phyloP scores from a whole-genome alignment of 2,888 invertebrate species.

The Carpatolechia fugitivella region DNA sequence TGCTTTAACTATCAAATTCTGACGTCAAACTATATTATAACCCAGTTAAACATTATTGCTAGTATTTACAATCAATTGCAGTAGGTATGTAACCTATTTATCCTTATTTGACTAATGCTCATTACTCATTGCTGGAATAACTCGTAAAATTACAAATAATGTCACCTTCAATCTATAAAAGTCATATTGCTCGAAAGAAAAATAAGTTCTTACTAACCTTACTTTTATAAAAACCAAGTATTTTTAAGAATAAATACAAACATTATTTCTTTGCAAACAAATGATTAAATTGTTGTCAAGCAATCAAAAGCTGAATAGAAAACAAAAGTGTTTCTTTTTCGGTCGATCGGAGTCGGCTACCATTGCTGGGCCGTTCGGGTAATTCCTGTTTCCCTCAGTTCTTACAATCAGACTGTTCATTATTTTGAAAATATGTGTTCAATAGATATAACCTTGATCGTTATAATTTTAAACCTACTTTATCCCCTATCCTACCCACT shows the following conservation, averaged over 20 bases:
- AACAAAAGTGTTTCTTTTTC: conserved; percentile 46
- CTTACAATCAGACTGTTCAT: too few species aligned
- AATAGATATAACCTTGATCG: too few species aligned
- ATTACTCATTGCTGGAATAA: conserved; percentile 9
- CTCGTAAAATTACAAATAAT: too few species aligned
- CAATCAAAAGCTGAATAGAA: conserved; percentile 35
- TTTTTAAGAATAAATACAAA: too few species aligned
- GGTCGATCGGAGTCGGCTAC: conserved; percentile 41
- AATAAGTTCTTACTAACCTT: background rate
- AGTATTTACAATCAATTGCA: background rate
- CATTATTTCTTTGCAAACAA: too few species aligned
- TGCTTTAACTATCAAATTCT: too few species aligned
- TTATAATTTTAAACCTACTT: too few species aligned
- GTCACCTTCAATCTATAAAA: too few species aligned
- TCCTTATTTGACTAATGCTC: conserved; percentile 19
- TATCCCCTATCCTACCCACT: too few species aligned
- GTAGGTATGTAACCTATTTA: conserved; percentile 9
- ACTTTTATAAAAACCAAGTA: too few species aligned
- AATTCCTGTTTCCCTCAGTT: background rate
- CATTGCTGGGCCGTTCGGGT: conserved; percentile 35
- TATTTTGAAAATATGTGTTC: too few species aligned
- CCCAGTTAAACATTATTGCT: background rate
- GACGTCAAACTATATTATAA: background rate
- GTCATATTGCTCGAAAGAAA: background rate
- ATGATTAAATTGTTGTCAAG: too few species aligned